A percentile compares a stretch with the other conserved stretches of the same genome.
Conservation (phyloP, 2,113 vertebrate genomes). For the Sminthopsis crassicaudata region DNA sequence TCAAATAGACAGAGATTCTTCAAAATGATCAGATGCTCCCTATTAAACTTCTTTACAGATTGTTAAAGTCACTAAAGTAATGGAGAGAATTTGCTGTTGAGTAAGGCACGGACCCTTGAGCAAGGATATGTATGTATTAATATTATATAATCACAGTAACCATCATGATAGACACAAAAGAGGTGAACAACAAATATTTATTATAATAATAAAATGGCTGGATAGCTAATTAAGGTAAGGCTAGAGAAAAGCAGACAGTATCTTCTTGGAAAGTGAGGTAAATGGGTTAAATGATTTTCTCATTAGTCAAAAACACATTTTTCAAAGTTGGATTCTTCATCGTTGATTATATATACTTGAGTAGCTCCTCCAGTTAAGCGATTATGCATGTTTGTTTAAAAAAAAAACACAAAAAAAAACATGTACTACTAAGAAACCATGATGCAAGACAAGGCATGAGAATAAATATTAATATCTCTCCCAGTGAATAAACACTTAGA, state of each 20-base stretch:
- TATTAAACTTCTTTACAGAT: not conserved
- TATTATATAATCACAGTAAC: not conserved
- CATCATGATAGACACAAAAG: not conserved
- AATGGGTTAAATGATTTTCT: conserved; percentile 54
- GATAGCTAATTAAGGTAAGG: not conserved
- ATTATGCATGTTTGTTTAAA: conserved; percentile 58
- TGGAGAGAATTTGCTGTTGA: not conserved
- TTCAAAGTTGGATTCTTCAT: conserved; percentile 50
- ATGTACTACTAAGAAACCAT: conserved; percentile 51
- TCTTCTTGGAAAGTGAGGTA: conserved; percentile 10
- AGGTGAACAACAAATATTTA: not conserved
- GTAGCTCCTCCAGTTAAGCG: conserved; percentile 62
- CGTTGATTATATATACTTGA: conserved; percentile 67
- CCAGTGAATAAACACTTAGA: conserved; percentile 61
- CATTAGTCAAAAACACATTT: conserved; percentile 31
- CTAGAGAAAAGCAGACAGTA: not conserved
- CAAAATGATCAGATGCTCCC: not conserved
- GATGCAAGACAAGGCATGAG: conserved; percentile 55
- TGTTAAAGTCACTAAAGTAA: not conserved
- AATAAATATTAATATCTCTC: conserved; percentile 62
- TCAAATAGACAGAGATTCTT: not conserved
- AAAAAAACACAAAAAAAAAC: not conserved
- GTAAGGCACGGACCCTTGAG: not conserved
- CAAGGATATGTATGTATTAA: not conserved
- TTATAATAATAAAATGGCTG: not conserved